A percentile compares a stretch with the other conserved stretches of the same genome.
These are phyloP conservation scores for Halcyon smyrnensis DNA, from an alignment of 2,797 vertebrate genomes.

Conservation along the genomic window DNA sequence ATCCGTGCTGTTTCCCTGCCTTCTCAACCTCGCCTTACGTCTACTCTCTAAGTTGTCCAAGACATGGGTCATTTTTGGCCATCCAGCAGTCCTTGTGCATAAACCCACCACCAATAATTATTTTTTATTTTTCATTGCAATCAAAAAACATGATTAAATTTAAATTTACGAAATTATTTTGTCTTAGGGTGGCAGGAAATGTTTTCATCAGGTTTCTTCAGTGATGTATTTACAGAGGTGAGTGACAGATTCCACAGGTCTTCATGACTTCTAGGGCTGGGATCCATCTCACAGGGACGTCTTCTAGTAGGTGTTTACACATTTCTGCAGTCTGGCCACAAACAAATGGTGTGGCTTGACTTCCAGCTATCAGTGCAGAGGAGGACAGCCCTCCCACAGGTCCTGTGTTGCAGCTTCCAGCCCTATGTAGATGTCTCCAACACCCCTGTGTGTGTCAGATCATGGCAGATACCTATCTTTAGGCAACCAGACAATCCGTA, in stretches of 20 bases:
- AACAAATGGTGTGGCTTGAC: background rate
- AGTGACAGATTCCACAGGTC: background rate
- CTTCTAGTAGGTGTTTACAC: background rate
- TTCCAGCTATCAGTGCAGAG: background rate
- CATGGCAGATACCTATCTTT: background rate
- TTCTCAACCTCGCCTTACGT: background rate
- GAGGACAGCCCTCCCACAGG: background rate
- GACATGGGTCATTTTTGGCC: background rate
- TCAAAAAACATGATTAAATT: background rate
- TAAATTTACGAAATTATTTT: background rate
- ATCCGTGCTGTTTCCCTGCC: background rate
- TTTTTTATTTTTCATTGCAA: background rate
- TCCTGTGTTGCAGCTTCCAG: background rate
- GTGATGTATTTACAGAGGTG: background rate
- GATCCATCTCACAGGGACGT: rapidly evolving
- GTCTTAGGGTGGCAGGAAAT: background rate
- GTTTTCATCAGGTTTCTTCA: background rate
- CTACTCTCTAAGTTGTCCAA: background rate
- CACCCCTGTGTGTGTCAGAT: background rate
- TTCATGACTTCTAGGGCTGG: background rate
- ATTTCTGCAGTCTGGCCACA: background rate
- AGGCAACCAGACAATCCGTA: background rate
- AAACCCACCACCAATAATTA: background rate
- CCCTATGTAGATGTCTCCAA: background rate
- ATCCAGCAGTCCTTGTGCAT: background rate